Conservation (phyloP, 2,113 vertebrate genomes). For the Glareola pratincola region DNA sequence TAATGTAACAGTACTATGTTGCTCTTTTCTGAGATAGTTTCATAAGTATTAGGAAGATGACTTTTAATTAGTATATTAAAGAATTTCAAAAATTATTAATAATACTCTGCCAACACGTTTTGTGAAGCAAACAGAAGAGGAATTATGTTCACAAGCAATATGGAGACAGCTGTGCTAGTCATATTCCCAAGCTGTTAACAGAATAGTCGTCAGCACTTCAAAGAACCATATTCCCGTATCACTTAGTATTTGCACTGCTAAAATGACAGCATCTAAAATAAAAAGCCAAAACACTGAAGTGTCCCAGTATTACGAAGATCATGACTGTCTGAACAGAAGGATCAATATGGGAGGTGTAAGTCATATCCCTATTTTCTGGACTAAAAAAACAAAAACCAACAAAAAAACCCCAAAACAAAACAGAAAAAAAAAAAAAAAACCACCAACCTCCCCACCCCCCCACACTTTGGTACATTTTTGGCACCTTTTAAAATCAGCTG, state of each 20-base stretch:
- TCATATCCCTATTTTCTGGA: neutral
- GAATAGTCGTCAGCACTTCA: neutral
- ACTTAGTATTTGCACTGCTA: neutral
- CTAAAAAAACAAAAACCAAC: neutral
- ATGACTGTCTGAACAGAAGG: neutral
- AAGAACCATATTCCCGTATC: neutral
- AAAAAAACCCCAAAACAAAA: neutral
- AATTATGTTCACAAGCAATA: neutral
- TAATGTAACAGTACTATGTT: neutral
- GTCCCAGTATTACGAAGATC: neutral
- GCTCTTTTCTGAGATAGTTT: neutral
- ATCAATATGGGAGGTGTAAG: neutral
- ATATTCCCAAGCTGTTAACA: neutral
- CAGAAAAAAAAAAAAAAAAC: neutral
- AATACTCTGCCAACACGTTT: neutral
- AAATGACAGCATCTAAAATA: neutral
- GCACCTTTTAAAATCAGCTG: neutral
- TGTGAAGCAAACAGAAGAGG: neutral
- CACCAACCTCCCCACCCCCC: too few relatives aligned
- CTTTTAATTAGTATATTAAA: neutral
- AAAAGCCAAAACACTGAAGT: neutral
- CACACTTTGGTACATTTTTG: neutral
- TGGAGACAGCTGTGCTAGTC: neutral
- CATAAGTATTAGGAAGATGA: neutral
- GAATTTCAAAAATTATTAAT: neutral